These are phyloP conservation scores for Daboia siamensis DNA, from an alignment of 2,113 vertebrate species.

Conservation along the genomic window DNA sequence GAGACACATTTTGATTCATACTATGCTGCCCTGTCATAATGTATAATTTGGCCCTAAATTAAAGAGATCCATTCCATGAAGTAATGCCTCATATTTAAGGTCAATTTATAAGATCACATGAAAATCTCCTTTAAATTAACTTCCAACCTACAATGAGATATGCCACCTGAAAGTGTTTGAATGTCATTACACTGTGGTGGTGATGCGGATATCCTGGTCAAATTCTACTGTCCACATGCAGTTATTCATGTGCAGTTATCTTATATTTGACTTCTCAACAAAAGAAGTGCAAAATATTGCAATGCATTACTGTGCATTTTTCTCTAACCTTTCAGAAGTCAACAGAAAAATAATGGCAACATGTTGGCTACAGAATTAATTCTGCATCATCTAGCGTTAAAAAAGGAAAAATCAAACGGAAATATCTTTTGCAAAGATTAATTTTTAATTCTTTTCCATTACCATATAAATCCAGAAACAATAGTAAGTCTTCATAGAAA, in stretches of 20 bases:
- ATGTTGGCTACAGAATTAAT: not conserved
- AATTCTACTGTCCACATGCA: not conserved
- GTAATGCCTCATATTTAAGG: not conserved
- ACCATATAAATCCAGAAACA: not conserved
- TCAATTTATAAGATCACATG: not conserved
- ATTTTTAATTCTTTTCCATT: not conserved
- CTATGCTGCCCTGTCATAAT: not conserved
- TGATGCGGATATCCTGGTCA: not conserved
- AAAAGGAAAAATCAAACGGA: not conserved
- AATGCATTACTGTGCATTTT: not conserved
- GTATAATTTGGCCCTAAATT: not conserved
- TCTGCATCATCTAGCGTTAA: not conserved
- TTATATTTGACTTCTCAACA: not conserved
- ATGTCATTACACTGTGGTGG: not conserved
- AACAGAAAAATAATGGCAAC: not conserved
- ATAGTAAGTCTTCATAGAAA: not conserved
- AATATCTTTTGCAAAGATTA: not conserved
- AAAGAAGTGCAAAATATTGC: not conserved
- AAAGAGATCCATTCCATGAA: not conserved
- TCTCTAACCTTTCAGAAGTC: not conserved
- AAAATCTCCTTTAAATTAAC: not conserved
- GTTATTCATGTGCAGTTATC: not conserved
- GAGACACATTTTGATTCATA: not conserved
- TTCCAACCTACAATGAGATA: not conserved
- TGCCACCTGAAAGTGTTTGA: not conserved